Evolutionary conservation across 1,140 invertebrate genomes (phyloP).

Genomic region (Drosophila bipectinata): DNA sequence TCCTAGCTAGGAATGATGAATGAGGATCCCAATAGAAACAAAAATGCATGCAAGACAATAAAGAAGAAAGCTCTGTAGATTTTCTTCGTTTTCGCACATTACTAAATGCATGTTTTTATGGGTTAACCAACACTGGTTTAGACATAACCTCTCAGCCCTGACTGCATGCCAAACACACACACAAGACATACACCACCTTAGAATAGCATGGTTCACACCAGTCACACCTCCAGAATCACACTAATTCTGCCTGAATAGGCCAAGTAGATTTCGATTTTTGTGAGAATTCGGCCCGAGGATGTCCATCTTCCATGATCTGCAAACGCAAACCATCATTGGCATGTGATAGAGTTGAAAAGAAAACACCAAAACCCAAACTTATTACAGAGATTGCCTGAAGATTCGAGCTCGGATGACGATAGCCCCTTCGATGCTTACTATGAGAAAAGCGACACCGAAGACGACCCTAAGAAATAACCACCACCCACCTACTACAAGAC

Average conservation of each 20-base stretch:
- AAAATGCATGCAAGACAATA: conserved; percentile 4
- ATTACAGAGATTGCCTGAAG: conserved; percentile 82
- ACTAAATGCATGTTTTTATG: conserved; percentile 33
- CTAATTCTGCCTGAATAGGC: conserved; percentile 9
- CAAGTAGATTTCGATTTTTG: conserved; percentile 15
- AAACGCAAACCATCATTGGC: conserved; percentile 40
- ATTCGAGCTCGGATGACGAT: conserved; percentile 83
- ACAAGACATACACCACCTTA: not conserved
- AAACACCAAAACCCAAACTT: conserved; percentile 55
- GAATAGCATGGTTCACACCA: conserved; percentile 26
- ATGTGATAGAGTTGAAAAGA: conserved; percentile 25
- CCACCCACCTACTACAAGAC: conserved; percentile 18
- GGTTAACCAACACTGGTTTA: conserved; percentile 38
- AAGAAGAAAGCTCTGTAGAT: conserved; percentile 24
- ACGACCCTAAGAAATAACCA: conserved; percentile 69
- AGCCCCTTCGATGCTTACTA: conserved; percentile 81
- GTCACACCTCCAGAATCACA: not conserved
- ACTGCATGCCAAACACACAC: conserved; percentile 40
- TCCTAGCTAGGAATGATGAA: conserved; percentile 17
- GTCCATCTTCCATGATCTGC: conserved; percentile 30
- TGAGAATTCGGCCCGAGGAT: conserved; percentile 52
- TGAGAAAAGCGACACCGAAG: conserved; percentile 78
- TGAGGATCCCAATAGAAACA: conserved; percentile 21
- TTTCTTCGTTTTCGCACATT: conserved; percentile 32
- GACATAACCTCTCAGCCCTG: conserved; percentile 17